A percentile compares a stretch with the other conserved stretches of the same genome.
Conservation (phyloP, 1,140 invertebrate species). For the Luehdorfia chinensis region DNA sequence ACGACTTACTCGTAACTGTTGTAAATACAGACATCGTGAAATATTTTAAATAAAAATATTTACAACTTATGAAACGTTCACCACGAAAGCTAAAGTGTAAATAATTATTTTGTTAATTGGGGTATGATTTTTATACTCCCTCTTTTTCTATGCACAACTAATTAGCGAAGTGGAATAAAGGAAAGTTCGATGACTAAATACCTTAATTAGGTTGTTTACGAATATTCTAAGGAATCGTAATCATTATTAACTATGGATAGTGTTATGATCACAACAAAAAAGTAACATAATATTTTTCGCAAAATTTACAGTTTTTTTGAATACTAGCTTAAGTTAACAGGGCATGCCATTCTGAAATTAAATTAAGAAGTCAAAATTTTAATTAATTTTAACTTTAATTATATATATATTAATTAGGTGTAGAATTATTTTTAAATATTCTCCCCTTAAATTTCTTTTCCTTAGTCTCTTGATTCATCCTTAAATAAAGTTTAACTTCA, state of each 20-base stretch:
- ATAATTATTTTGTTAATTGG: slow-evolving; percentile 32
- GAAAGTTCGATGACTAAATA: slow-evolving; percentile 25
- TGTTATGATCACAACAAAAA: not conserved
- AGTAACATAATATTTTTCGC: too few relatives aligned
- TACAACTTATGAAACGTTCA: slow-evolving; percentile 14
- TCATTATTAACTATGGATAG: not conserved
- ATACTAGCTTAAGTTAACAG: too few relatives aligned
- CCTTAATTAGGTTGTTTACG: slow-evolving; percentile 27
- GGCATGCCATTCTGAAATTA: too few relatives aligned
- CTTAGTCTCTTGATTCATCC: too few relatives aligned
- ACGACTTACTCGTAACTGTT: slow-evolving; percentile 20
- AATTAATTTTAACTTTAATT: too few relatives aligned
- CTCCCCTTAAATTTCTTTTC: too few relatives aligned
- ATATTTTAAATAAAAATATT: not conserved
- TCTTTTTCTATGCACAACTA: slow-evolving; percentile 21
- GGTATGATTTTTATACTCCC: slow-evolving; percentile 38
- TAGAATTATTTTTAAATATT: too few relatives aligned
- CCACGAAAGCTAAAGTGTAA: slow-evolving; percentile 30
- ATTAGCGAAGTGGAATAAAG: slow-evolving; percentile 24
- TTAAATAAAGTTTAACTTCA: too few relatives aligned
- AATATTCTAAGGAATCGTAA: slow-evolving; percentile 1
- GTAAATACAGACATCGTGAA: slow-evolving; percentile 29
- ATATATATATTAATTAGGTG: too few relatives aligned
- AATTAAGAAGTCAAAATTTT: too few relatives aligned
- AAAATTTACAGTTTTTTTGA: too few relatives aligned